Evolutionary conservation across 2,888 invertebrate species (phyloP), one percentile per base, ranked within the genome.

Genomic region (Conistra vaccinii): DNA sequence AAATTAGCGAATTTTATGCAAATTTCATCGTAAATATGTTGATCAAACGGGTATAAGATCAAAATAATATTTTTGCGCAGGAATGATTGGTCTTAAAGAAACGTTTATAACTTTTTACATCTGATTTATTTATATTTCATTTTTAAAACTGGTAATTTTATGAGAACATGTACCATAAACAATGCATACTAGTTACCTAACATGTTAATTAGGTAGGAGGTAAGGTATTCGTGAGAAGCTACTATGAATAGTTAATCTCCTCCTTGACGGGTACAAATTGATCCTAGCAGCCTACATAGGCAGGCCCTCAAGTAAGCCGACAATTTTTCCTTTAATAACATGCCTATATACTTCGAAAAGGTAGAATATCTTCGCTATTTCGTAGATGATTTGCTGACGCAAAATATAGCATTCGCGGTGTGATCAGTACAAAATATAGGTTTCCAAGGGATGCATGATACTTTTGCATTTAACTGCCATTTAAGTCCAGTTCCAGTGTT

Each of bases 251-350:
- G 57, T 55, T 85, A 85, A 85, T 85, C 51, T 63, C 35, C 65
- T 73, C 53, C 74, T 83, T 85, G 84, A 83, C 74, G 74, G 80
- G 51, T 76, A 84, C 70, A 85, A 85, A 85, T 84, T 82, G 65
- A 73, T 69, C 67, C 35, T 48, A 65, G 53, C 65, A 69, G 58
- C 42, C 35, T 35, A 35, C 55, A 20, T 35, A 55, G 35, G 26
- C 32, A 63, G 45, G 26, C 60, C 35, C 35, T 69, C 71, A 77
- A 69, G 65, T 51, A 32, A 69, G 73, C 85, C 73, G 58, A 65
- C 55, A 45, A 58, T 72, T 84, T 72, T 81, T 70, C 45, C 72
- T 68, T 58, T 80, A 73, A 83, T 83, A 65, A 76, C 53, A 79
- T 62, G 61, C 35, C 35, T 60, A 3, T 17, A 39, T 55, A 23